phyloP scores from a whole-genome alignment of 2,113 vertebrate genomes.

The Malurus cyaneus region DNA sequence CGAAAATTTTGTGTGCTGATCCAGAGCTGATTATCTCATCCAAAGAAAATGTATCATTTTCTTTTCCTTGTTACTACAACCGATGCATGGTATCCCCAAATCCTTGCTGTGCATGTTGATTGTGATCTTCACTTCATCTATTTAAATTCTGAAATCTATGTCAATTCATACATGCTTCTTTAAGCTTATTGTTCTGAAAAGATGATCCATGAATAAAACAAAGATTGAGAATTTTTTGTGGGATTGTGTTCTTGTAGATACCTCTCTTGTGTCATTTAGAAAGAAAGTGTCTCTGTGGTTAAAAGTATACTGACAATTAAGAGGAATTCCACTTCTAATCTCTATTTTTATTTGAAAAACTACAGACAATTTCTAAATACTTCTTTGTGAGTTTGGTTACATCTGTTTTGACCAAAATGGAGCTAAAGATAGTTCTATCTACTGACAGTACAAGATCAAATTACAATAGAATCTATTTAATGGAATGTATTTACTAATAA shows the following conservation, averaged over 20 bases:
- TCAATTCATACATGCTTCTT: not conserved
- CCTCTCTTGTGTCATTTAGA: not conserved
- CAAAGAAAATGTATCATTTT: not conserved
- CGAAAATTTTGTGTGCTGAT: not conserved
- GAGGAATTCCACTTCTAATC: not conserved
- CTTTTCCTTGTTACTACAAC: not conserved
- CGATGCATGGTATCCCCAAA: not conserved
- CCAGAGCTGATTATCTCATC: not conserved
- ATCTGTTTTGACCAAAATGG: not conserved
- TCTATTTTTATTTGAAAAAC: not conserved
- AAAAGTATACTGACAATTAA: not conserved
- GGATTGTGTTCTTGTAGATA: not conserved
- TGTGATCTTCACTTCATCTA: accelerated
- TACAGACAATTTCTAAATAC: not conserved
- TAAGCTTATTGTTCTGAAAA: not conserved
- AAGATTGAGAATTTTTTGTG: not conserved
- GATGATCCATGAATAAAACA: not conserved
- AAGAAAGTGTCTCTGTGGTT: not conserved
- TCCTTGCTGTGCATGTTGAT: not conserved
- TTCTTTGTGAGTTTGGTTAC: not conserved
- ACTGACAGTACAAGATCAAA: not conserved
- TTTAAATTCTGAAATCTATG: not conserved
- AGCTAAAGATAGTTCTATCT: not conserved
- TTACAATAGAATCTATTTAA: not conserved
- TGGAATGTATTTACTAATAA: not conserved